Base-by-base conservation (phyloP, 1,140 invertebrate species). In the Adoxophyes honmai region DNA sequence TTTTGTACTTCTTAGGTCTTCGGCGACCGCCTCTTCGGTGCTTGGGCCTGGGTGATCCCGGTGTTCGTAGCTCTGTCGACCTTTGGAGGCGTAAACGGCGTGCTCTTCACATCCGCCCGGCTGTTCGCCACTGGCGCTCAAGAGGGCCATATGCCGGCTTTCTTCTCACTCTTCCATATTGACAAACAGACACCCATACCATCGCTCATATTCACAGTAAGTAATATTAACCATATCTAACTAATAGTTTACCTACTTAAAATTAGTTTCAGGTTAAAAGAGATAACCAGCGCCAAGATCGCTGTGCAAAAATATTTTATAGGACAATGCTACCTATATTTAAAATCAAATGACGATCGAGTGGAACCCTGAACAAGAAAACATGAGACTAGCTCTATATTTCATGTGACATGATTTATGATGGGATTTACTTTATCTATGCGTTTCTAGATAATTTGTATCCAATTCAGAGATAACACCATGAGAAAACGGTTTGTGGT, bases 41-140 rank as follows among this genome's bases (percentile, higher is more conserved):
- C 89, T 0, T 88, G 96, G 72, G 92, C 92, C 57, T 97, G 95
- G 93, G 86, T 94, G 56, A 96, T 98, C 67, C 96, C 97, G 1
- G 91, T 98, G 14, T 97, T 97, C 81, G 97, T 98, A 9, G 96
- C 97, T 0, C 86, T 98, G 34, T 94, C 93, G 9, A 94, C 93
- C 0, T 94, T 95, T 73, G 97, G 97, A 13, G 96, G 96, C 10
- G 96, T 98, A 0, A 98, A 98, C 80, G 97, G 97, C 10, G 96
- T 97, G 34, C 89, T 98, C 36, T 97, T 98, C 86, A 98, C 97
- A 0, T 96, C 96, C 1, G 95, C 95, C 0, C 91, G 93, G 69
- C 90, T 94, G 4, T 95, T 95, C 70, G 91, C 93, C 13, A 94
- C 92, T 2, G 96, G 95, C 6, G 93, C 95, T 0, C 93, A 96